Base-by-base conservation (phyloP, 2,113 vertebrate genomes). In the Colistium nudipinnis region DNA sequence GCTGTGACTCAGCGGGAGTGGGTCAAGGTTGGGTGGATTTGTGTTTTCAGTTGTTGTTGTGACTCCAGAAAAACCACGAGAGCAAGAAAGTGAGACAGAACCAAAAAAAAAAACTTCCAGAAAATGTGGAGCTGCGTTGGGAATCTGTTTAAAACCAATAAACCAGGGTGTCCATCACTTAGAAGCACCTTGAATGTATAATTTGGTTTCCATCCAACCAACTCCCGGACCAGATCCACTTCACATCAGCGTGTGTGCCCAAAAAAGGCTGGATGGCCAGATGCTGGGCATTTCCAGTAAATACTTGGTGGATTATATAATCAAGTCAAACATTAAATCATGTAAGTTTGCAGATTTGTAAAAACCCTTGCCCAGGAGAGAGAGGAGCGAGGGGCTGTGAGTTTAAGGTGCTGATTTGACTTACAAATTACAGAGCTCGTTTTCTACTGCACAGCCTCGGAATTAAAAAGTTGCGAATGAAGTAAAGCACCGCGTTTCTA, bases 1-100 rank as follows among this genome's bases (percentile, higher is more conserved):
- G 77, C 76, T 78, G 78, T 52, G 65, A 76, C 65, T 80, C 76
- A 48, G 85, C 81, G 73, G 82, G 84, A 73, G 83, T 38, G 62
- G 80, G 86, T 88, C 82, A 86, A 17, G 69, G 72, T 47, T 71
- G 60, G 62, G 63, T 70, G 76, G 71, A 49, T 78, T 62, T 52
- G 57, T 82, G 55, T 78, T 80, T 81, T 80, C 48, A 63, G 63
- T 61, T 81, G 70, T 61, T 81, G 70, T 59, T 81, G 62, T 52
- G 63, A 82, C 75, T 70, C 54, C 41, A 60, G 63, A 70, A 65
- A n/a, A 81, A 39, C 30, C 52, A 41, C 38, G 62, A n/a, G 66
- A 48, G 57, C 25, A 48, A n/a, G n/a, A n/a, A 9, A 41, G 33
- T 33, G 38, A 27, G 59, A 59, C 14, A 61, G 38, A 54, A 47